A percentile compares a stretch with the other conserved stretches of the same genome.
phyloP scores from a whole-genome alignment of 2,113 vertebrate genomes.

The Alligator mississippiensis region DNA sequence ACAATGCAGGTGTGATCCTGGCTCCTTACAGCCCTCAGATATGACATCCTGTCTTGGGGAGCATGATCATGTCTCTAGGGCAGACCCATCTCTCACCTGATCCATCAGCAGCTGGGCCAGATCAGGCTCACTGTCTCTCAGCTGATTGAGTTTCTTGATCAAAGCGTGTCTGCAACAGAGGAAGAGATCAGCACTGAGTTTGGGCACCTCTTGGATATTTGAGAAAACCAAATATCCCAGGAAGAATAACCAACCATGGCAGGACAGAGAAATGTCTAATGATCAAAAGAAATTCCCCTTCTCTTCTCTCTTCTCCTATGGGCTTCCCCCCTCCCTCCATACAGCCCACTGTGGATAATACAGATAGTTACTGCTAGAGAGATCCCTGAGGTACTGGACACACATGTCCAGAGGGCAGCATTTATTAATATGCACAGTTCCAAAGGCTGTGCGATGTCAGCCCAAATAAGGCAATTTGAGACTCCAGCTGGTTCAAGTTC shows the following conservation, averaged over 20 bases:
- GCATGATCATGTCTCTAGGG: background rate
- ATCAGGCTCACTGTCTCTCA: slow-evolving; percentile 86
- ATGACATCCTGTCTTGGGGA: background rate
- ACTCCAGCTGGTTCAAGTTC: background rate
- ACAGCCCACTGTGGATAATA: background rate
- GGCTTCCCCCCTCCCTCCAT: background rate
- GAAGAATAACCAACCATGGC: background rate
- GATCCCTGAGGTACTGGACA: background rate
- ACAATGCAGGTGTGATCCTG: background rate
- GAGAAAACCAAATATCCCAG: background rate
- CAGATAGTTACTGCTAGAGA: background rate
- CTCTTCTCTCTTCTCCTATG: background rate
- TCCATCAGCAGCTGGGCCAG: slow-evolving; percentile 92
- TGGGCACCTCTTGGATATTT: background rate
- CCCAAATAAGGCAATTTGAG: background rate
- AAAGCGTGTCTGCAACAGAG: slow-evolving; percentile 84
- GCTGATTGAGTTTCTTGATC: slow-evolving; percentile 88
- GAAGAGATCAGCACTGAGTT: background rate
- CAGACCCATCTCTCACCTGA: slow-evolving; percentile 82
- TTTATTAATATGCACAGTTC: rapidly evolving
- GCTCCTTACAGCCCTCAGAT: background rate
- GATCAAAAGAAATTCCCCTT: background rate
- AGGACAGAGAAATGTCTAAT: background rate
- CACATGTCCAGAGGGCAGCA: rapidly evolving
- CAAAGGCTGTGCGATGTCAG: background rate